Conservation (phyloP, 2,888 invertebrate genomes). For the Stenotaenia linearis region DNA sequence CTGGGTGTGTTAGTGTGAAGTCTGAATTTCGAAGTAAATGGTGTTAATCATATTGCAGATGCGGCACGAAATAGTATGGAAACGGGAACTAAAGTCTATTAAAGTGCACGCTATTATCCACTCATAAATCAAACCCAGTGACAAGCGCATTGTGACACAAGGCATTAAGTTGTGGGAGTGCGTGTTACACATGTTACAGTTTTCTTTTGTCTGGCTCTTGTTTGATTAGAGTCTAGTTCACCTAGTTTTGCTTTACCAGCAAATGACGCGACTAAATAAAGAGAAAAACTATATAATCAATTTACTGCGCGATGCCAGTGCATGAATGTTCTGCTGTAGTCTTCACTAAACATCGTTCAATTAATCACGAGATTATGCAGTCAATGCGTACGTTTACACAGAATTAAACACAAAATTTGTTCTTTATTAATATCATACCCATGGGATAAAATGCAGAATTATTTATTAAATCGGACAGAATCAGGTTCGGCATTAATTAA, state of each 20-base stretch:
- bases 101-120: slow-evolving; percentile 26
- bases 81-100: not conserved
- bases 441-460: not conserved
- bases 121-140: slow-evolving; percentile 13
- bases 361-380: not conserved
- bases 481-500: not conserved
- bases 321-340: not conserved
- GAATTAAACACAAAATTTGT: not conserved
- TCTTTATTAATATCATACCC: not conserved
- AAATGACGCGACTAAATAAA: not conserved
- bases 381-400: not conserved
- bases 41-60: slow-evolving; percentile 12
- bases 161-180: slow-evolving; percentile 12
- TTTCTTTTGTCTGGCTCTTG: slow-evolving; percentile 2
- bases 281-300: not conserved
- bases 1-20: not conserved
- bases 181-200: slow-evolving; percentile 21
- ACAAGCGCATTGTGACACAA: slow-evolving; percentile 10
- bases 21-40: not conserved
- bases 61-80: slow-evolving; percentile 16
- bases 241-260: not conserved
- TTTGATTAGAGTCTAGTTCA: not conserved
- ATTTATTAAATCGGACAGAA: not conserved
- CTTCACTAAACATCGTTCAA: not conserved
- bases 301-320: too few relatives aligned